Conservation (phyloP, 2,888 invertebrate genomes). For the Hypena proboscidalis region DNA sequence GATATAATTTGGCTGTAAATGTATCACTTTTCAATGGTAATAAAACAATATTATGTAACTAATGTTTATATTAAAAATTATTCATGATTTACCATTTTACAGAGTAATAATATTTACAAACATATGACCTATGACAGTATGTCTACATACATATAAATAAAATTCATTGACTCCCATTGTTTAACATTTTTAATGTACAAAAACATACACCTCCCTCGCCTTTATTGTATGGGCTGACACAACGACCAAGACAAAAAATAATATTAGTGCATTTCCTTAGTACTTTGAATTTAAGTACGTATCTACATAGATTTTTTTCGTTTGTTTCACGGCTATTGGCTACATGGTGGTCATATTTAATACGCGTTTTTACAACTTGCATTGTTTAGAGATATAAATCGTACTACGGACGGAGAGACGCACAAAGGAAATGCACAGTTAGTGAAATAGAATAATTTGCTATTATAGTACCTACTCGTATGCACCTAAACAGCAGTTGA, state of each 20-base stretch:
- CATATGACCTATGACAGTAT: slow-evolving; percentile 75
- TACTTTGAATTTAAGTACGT: slow-evolving; percentile 13
- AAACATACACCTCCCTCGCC: slow-evolving; percentile 62
- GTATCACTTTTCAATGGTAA: slow-evolving; percentile 55
- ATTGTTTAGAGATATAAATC: slow-evolving; percentile 9
- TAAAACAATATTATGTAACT: slow-evolving; percentile 82
- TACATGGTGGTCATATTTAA: slow-evolving; percentile 16
- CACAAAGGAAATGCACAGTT: slow-evolving; percentile 19
- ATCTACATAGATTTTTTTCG: slow-evolving; percentile 8
- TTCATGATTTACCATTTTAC: slow-evolving; percentile 85
- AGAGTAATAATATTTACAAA: slow-evolving; percentile 84
- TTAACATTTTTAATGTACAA: slow-evolving; percentile 74
- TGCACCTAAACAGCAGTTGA: too few species aligned
- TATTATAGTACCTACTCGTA: too few species aligned
- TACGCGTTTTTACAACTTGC: slow-evolving; percentile 16
- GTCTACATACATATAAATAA: slow-evolving; percentile 84
- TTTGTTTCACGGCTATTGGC: slow-evolving; percentile 16
- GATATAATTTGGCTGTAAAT: too few species aligned
- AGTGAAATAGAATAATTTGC: too few species aligned
- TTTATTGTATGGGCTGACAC: slow-evolving; percentile 59
- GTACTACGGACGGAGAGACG: slow-evolving; percentile 19
- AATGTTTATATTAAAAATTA: slow-evolving; percentile 83
- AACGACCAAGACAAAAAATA: slow-evolving; percentile 49
- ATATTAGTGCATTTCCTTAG: slow-evolving; percentile 9
- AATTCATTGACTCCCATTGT: slow-evolving; percentile 82